Conservation (phyloP, 2,888 invertebrate species). For the Tenthredo scrophulariae region DNA sequence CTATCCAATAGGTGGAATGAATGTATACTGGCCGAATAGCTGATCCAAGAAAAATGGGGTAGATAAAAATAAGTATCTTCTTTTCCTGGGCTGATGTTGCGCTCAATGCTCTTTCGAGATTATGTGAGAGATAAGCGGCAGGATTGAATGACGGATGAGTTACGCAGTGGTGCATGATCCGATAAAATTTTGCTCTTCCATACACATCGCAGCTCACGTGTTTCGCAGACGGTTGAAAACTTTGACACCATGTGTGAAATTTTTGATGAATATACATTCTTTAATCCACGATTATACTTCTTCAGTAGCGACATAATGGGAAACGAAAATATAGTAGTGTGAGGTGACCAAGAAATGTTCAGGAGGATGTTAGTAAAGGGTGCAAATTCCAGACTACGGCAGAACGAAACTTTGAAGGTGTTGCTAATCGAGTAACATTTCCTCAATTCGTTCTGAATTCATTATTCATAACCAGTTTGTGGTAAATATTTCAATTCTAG, state of each 20-base stretch:
- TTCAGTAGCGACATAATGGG: background rate
- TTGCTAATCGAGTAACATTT: slow-evolving; percentile 12
- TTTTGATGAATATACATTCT: background rate
- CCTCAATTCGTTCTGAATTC: background rate
- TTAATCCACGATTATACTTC: background rate
- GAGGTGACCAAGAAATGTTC: background rate
- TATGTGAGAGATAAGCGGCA: background rate
- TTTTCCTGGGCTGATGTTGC: background rate
- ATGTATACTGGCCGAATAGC: background rate
- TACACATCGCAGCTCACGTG: background rate
- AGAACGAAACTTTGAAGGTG: background rate
- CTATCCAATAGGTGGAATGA: background rate
- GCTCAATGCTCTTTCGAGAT: background rate
- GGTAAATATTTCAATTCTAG: slow-evolving; percentile 30
- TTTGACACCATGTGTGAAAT: slow-evolving; percentile 6
- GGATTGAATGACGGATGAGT: slow-evolving; percentile 23
- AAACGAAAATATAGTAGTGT: background rate
- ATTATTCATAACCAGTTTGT: slow-evolving; percentile 23
- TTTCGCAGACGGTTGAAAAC: background rate
- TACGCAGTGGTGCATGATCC: slow-evolving; percentile 25
- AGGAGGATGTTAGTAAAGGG: background rate
- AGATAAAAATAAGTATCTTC: slow-evolving; percentile 24
- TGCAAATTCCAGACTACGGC: background rate
- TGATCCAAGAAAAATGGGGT: background rate
- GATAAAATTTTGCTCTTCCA: background rate